Evolutionary conservation across 2,113 vertebrate species (phyloP).

Genomic region (Ammodytes dubius): DNA sequence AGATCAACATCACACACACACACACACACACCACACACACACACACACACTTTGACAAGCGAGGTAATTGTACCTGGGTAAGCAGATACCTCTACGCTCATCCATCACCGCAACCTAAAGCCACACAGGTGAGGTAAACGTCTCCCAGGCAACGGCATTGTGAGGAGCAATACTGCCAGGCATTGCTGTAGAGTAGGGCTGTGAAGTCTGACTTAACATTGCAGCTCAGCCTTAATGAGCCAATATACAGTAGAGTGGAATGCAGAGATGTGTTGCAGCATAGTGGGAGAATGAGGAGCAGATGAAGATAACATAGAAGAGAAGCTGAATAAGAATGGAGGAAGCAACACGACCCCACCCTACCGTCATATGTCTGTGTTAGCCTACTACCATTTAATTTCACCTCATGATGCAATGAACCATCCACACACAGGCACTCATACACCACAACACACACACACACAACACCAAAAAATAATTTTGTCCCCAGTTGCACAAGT

Average conservation of each 20-base stretch:
- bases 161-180: conserved; percentile 34
- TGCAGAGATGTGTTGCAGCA: neutral
- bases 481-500: too few relatives aligned
- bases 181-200: conserved; percentile 11
- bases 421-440: neutral
- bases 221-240: neutral
- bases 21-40: conserved; percentile 36
- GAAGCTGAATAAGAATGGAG: neutral
- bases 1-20: conserved; percentile 45
- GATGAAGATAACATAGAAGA: neutral
- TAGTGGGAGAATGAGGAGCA: neutral
- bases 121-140: conserved; percentile 47
- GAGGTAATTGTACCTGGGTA: conserved; percentile 76
- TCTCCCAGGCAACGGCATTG: conserved; percentile 61
- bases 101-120: conserved; percentile 52
- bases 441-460: neutral
- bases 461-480: too few relatives aligned
- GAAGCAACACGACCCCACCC: neutral
- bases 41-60: conserved; percentile 45
- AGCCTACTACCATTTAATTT: neutral
- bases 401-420: neutral
- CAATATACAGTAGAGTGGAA: neutral
- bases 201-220: conserved; percentile 13
- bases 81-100: conserved; percentile 68
- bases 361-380: neutral